These are phyloP conservation scores for Pandemis heparana DNA, from an alignment of 2,888 invertebrate genomes.

Conservation along the genomic window DNA sequence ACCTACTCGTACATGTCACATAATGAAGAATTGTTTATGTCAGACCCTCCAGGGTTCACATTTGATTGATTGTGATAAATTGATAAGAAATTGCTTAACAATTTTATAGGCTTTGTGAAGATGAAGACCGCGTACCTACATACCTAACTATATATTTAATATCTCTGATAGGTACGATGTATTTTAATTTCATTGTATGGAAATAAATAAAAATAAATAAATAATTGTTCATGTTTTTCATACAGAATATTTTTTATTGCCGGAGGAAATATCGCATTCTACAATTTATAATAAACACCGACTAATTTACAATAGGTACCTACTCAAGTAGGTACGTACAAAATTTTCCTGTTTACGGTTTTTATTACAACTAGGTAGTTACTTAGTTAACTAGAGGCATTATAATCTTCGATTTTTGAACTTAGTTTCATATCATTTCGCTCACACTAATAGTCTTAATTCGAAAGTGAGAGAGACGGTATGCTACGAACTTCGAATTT, in stretches of 20 bases:
- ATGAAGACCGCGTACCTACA: neutral
- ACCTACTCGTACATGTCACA: no score
- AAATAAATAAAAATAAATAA: no score
- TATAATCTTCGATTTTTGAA: no score
- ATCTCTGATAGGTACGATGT: neutral
- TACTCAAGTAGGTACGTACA: neutral
- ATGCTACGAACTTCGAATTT: no score
- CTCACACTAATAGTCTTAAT: no score
- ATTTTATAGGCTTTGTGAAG: neutral
- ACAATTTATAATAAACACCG: neutral
- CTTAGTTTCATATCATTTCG: no score
- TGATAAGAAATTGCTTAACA: neutral
- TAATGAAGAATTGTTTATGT: conserved; percentile 5
- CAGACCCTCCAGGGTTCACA: neutral
- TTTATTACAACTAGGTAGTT: neutral
- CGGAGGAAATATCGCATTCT: neutral
- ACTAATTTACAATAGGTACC: neutral
- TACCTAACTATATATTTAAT: neutral
- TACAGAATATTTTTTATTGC: no score
- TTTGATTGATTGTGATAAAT: conserved; percentile 29
- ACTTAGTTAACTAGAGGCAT: neutral
- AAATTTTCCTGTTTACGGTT: neutral
- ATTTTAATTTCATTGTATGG: no score
- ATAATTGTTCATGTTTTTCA: no score
- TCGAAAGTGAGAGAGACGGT: no score